Evolutionary conservation across 2,113 vertebrate species (phyloP), one percentile per base, ranked within the genome.

Genomic region (Corythaeola cristata): DNA sequence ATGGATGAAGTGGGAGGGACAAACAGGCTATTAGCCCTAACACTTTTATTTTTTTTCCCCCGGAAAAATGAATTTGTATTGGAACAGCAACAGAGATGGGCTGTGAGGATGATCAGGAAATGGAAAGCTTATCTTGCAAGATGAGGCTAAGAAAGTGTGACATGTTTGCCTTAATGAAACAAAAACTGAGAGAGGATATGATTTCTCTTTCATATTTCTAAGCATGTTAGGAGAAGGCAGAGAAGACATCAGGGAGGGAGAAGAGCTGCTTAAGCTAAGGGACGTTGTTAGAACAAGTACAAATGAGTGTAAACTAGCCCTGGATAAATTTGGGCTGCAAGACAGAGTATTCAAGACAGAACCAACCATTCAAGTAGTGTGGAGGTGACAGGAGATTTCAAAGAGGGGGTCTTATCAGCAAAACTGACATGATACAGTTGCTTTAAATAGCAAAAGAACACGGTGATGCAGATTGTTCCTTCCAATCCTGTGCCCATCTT

Each of bases 51-150:
- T 53, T 87, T 62, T 39, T 81, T 33, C 30, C 17, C 28, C 8
- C 21, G 50, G 14, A 90, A 69, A 90, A 86, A 86, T 50, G 6
- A 86, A 86, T 92, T 90, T 6, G 7, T 90, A 53, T 37, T 84
- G 59, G 33, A 92, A 58, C 37, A 86, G 55, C 26, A 96, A 58
- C 35, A 86, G 71, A 92, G n/a, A 37, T 90, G 60, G 71, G 27
- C 64, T 85, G 52, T 1, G 8, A 71, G 85, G 47, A 60, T 94
- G 83, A 80, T 95, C 59, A 88, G 80, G 93, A 96, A 90, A 88
- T 84, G 55, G 83, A 92, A 84, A 92, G 12, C 59, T 92, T 92
- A n/a, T 89, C 75, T 92, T 80, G 47, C 44, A 77, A 90, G 86
- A 86, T 94, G 72, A 80, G 32, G 41, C 52, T 95, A 58, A 86